phyloP scores from a whole-genome alignment of 2,888 invertebrate genomes.

The Eubasilissa splendida region DNA sequence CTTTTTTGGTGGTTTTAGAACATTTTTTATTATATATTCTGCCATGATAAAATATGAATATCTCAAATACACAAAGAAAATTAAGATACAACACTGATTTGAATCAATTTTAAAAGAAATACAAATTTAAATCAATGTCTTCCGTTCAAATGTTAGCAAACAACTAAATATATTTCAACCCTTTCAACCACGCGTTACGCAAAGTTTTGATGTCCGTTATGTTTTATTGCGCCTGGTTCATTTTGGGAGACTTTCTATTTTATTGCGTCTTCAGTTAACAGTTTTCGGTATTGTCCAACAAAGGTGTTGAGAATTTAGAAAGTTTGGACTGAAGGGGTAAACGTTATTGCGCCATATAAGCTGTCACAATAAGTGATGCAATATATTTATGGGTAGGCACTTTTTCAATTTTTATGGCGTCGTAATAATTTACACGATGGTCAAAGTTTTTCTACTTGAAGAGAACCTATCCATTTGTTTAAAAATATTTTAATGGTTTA shows the following conservation, averaged over 20 bases:
- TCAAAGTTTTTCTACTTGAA: not conserved
- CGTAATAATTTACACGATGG: not conserved
- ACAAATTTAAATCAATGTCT: not conserved
- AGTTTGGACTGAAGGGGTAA: conserved; percentile 31
- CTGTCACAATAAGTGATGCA: not conserved
- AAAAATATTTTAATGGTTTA: too few species aligned
- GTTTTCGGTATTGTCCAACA: not conserved
- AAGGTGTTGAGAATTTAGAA: conserved; percentile 36
- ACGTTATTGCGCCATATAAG: not conserved
- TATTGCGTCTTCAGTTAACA: conserved; percentile 11
- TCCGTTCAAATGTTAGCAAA: not conserved
- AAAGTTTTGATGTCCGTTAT: conserved; percentile 8
- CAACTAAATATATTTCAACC: conserved; percentile 22
- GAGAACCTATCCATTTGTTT: too few species aligned
- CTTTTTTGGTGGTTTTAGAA: conserved; percentile 10
- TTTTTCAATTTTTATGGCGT: conserved; percentile 10
- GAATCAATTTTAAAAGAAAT: not conserved
- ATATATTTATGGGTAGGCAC: not conserved
- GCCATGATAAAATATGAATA: conserved; percentile 4
- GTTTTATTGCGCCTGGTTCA: conserved; percentile 33
- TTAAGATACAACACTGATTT: not conserved
- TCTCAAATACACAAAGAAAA: not conserved
- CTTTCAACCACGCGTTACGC: not conserved
- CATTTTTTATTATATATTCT: conserved; percentile 19
- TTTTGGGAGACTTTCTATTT: conserved; percentile 41